phyloP scores from a whole-genome alignment of 2,888 invertebrate genomes.

The Entomobrya multifasciata region DNA sequence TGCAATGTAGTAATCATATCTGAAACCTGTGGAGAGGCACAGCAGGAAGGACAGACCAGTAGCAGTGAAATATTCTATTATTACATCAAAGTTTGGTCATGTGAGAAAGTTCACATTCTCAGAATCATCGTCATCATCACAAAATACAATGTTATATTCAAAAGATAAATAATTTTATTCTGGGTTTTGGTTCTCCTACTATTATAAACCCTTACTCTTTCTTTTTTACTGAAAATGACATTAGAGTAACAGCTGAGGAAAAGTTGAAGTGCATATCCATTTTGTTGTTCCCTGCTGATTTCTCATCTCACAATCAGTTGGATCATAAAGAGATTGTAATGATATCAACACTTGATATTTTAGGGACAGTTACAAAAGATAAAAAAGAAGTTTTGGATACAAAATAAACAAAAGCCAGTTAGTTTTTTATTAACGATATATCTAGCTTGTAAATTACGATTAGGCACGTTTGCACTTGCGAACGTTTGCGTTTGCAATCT shows the following conservation, averaged over 20 bases:
- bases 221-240: too few relatives aligned
- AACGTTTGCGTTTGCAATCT: too few relatives aligned
- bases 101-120: slow-evolving; percentile 45
- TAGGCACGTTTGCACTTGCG: too few relatives aligned
- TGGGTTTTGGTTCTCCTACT: too few relatives aligned
- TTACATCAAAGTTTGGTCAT: slow-evolving; percentile 59
- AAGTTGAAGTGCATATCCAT: slow-evolving; percentile 45
- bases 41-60: slow-evolving; percentile 47
- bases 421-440: background rate
- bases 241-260: slow-evolving; percentile 60
- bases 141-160: background rate
- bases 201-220: too few relatives aligned
- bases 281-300: slow-evolving; percentile 66
- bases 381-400: slow-evolving; percentile 1
- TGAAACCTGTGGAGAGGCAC: slow-evolving; percentile 40
- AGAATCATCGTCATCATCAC: background rate
- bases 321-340: slow-evolving; percentile 54
- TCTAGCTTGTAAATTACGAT: slow-evolving; percentile 29
- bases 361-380: background rate
- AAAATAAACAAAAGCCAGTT: slow-evolving; percentile 35
- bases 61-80: slow-evolving; percentile 31
- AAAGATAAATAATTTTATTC: too few relatives aligned
- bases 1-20: slow-evolving; percentile 40
- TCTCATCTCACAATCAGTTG: slow-evolving; percentile 39
- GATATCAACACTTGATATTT: slow-evolving; percentile 67